phyloP scores from a whole-genome alignment of 2,113 vertebrate species.

The Canis aureus region DNA sequence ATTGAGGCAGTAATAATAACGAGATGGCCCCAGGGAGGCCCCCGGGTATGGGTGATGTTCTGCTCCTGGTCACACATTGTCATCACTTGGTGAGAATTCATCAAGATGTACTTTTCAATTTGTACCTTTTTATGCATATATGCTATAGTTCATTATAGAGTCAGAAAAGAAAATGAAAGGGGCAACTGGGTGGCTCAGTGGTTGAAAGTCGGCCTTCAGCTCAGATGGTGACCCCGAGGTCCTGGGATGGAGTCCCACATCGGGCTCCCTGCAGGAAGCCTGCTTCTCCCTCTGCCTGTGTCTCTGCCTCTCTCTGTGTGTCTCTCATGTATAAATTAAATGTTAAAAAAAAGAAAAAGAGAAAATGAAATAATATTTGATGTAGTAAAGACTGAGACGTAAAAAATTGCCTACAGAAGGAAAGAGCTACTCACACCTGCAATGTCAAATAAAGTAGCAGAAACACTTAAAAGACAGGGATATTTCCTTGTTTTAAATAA shows the following conservation, averaged over 20 bases:
- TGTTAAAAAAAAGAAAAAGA: too few species aligned
- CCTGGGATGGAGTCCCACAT: too few species aligned
- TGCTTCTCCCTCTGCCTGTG: too few species aligned
- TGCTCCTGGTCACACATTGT: background rate
- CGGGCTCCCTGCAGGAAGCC: too few species aligned
- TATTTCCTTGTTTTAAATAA: background rate
- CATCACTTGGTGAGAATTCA: background rate
- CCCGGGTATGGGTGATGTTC: background rate
- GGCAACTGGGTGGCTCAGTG: too few species aligned
- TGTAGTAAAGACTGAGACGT: background rate
- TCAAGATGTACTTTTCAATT: background rate
- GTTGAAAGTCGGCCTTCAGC: too few species aligned
- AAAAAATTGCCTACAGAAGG: background rate
- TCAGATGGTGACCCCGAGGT: too few species aligned
- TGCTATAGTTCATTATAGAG: background rate
- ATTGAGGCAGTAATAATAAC: rapidly evolving
- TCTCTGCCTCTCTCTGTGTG: too few species aligned
- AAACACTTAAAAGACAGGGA: background rate
- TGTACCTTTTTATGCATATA: background rate
- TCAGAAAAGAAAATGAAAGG: background rate
- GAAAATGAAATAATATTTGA: background rate
- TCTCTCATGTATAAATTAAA: too few species aligned
- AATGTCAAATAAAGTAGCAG: background rate
- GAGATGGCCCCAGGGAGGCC: rapidly evolving
- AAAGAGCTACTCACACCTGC: background rate